Percentiles rank a stretch among this genome's conserved stretches.
phyloP scores from a whole-genome alignment of 2,888 invertebrate genomes.

The Melipona bicolor region DNA sequence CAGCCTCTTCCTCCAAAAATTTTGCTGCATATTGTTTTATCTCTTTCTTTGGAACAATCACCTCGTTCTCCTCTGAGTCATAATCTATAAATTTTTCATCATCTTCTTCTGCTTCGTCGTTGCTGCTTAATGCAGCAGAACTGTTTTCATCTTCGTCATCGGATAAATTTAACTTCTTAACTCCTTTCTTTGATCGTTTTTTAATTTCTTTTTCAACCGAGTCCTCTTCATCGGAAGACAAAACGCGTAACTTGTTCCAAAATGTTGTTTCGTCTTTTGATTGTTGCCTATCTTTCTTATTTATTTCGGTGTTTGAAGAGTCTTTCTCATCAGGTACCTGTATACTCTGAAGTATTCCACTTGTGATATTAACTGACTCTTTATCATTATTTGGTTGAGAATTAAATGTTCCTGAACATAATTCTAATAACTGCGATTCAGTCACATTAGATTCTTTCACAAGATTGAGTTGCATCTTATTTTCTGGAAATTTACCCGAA shows the following conservation, averaged over 20 bases:
- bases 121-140: slow-evolving; percentile 75
- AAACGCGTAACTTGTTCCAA: slow-evolving; percentile 63
- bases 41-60: slow-evolving; percentile 81
- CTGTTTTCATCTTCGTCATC: slow-evolving; percentile 77
- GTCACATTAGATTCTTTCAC: slow-evolving; percentile 53
- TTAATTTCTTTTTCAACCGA: slow-evolving; percentile 50
- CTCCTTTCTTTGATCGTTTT: slow-evolving; percentile 65
- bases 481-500: slow-evolving; percentile 82
- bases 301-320: slow-evolving; percentile 78
- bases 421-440: slow-evolving; percentile 79
- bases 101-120: slow-evolving; percentile 78
- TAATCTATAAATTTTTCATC: slow-evolving; percentile 85
- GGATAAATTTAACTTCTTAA: slow-evolving; percentile 75
- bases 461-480: slow-evolving; percentile 27
- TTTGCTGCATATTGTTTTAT: slow-evolving; percentile 86
- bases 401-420: slow-evolving; percentile 86
- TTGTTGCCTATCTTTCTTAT: slow-evolving; percentile 79
- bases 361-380: slow-evolving; percentile 1
- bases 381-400: slow-evolving; percentile 79
- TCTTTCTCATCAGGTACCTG: slow-evolving; percentile 77
- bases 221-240: slow-evolving; percentile 82
- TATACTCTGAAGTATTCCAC: slow-evolving; percentile 82
- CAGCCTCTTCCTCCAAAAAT: slow-evolving; percentile 96
- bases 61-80: slow-evolving; percentile 94
- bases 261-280: slow-evolving; percentile 71